Base-by-base conservation (phyloP, 2,797 vertebrate species). In the Cynodonichthys magdalenae region DNA sequence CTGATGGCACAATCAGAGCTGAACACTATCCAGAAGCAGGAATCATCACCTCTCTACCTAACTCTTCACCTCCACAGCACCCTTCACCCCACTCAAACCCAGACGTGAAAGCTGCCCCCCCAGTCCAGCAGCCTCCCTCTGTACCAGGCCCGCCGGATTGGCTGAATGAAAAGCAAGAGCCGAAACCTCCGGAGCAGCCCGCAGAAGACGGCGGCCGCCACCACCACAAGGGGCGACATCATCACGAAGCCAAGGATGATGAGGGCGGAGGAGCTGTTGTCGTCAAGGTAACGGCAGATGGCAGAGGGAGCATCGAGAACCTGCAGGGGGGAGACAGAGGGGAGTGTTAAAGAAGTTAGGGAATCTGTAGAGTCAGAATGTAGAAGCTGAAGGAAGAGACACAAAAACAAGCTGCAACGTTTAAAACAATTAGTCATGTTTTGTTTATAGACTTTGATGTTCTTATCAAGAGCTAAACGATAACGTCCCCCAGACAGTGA, bases 201-300 rank as follows among this genome's bases (percentile, higher is more conserved):
- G 27, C 96, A 94, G 90, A 96, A 97, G 4, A 91, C 65, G 0
- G 94, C 95, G 2, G 96, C 95, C 0, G 96, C 96, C 51, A 96
- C 89, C 3, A 96, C 95, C 1, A 99, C 92, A 15, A 99, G 94
- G 0, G 95, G 97, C 0, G 97, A 98, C 95, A 98, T 95, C 90
- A 95, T 93, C 57, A 99, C 92, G 15, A 99, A 96, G 56, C 96
- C 97, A 4, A 96, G 78, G 82, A 98, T 96, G 73, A 98, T 97
- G 79, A 99, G 95, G 52, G 96, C 95, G 0, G 96, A 97, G 34
- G 96, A 95, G 78, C 95, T 95, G 92, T 95, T 95, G 88, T 99
- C 97, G 0, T 98, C 96, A 41, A 99, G 75, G 84, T 94, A 94
- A 71, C 27, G 87, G 92, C 97, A 99, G 66, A 93, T 65, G 59